Conservation (phyloP, 2,113 vertebrate species). For the Toxotes jaculatrix region DNA sequence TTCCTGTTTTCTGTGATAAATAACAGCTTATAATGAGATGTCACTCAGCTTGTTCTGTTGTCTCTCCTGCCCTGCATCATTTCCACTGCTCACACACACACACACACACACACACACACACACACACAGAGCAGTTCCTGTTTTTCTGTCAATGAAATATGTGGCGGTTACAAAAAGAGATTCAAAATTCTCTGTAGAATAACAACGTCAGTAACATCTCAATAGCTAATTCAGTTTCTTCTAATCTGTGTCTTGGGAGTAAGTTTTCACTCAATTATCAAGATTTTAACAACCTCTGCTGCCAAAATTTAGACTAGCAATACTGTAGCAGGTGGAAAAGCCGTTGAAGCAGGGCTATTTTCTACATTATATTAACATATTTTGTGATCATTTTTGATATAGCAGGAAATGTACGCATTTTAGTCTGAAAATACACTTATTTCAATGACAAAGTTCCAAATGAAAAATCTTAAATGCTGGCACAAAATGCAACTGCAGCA, state of each 20-base stretch:
- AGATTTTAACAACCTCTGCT: background rate
- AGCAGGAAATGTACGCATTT: background rate
- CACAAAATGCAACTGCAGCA: background rate
- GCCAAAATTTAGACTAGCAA: background rate
- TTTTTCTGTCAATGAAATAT: background rate
- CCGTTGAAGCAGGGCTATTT: background rate
- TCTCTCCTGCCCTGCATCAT: background rate
- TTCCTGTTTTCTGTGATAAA: constrained; percentile 35
- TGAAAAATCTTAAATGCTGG: background rate
- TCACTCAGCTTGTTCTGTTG: constrained; percentile 18
- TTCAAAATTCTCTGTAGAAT: background rate
- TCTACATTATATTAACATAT: background rate
- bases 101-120: background rate
- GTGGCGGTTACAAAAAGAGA: background rate
- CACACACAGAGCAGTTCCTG: background rate
- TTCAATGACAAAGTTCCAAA: background rate
- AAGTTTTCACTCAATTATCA: background rate
- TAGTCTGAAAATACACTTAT: background rate
- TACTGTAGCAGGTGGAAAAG: background rate
- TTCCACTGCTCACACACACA: background rate
- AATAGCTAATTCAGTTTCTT: background rate
- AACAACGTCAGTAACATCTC: background rate
- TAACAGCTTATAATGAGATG: constrained; percentile 25
- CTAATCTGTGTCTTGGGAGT: background rate
- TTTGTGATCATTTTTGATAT: background rate